phyloP scores from a whole-genome alignment of 2,113 vertebrate species.

The Setophaga coronata region DNA sequence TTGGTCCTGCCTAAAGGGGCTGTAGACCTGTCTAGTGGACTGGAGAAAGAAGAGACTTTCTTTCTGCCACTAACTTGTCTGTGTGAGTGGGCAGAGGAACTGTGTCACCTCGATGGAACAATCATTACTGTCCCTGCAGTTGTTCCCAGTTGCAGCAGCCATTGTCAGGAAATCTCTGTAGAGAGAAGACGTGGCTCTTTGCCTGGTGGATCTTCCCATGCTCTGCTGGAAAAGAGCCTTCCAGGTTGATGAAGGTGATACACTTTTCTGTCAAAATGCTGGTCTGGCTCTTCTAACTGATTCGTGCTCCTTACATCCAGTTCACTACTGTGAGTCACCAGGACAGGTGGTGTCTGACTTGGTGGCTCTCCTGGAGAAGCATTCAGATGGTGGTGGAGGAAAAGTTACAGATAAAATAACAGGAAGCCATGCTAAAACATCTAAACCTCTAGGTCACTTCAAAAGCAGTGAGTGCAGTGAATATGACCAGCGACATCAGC shows the following conservation, averaged over 20 bases:
- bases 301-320: neutral
- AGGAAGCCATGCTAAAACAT: neutral
- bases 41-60: neutral
- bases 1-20: neutral
- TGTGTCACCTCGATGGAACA: neutral
- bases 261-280: neutral
- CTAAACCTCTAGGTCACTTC: neutral
- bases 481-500: neutral
- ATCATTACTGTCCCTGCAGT: neutral
- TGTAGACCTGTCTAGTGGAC: neutral
- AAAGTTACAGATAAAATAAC: neutral
- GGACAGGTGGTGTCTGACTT: neutral
- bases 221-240: neutral
- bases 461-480: neutral
- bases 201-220: neutral
- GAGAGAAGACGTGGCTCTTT: neutral
- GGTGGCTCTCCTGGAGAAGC: neutral
- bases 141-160: neutral
- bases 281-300: neutral
- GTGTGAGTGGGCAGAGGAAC: accelerated
- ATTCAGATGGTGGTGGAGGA: neutral
- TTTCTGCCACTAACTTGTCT: neutral
- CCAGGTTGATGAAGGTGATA: neutral
- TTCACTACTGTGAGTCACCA: neutral
- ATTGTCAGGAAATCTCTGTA: neutral